These are phyloP conservation scores for Oxygymnocypris stewartii DNA, from an alignment of 2,113 vertebrate species.

Conservation along the genomic window DNA sequence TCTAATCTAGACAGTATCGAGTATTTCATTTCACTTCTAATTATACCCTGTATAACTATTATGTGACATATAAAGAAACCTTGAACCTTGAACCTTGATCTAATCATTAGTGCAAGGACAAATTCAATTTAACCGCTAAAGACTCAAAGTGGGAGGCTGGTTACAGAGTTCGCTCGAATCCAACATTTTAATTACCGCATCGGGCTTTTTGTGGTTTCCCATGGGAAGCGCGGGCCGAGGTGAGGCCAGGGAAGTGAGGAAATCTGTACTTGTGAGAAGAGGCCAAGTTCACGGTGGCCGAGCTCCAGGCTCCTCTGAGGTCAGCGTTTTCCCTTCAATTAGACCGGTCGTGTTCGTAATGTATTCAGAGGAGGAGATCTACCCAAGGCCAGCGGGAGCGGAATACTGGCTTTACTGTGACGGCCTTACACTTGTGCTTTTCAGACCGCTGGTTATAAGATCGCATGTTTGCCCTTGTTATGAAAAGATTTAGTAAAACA, in stretches of 20 bases:
- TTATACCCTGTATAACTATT: too few species aligned
- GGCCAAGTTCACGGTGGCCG: slow-evolving; percentile 29
- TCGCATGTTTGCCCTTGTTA: background rate
- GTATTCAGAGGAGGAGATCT: slow-evolving; percentile 34
- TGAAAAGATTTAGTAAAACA: background rate
- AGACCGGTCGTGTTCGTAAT: slow-evolving; percentile 20
- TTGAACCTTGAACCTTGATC: too few species aligned
- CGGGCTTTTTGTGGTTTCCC: slow-evolving; percentile 20
- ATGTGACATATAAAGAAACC: too few species aligned
- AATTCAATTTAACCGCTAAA: slow-evolving; percentile 40
- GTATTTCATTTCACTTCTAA: too few species aligned
- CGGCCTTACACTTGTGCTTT: background rate
- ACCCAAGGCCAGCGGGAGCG: slow-evolving; percentile 4
- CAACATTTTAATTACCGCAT: slow-evolving; percentile 48
- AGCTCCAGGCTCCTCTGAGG: slow-evolving; percentile 24
- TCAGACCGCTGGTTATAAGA: background rate
- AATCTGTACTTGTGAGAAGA: slow-evolving; percentile 10
- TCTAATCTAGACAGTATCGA: too few species aligned
- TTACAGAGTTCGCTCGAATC: slow-evolving; percentile 14
- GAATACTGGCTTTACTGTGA: background rate
- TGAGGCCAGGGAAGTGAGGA: background rate
- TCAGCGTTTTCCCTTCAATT: slow-evolving; percentile 50
- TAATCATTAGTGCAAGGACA: slow-evolving; percentile 51
- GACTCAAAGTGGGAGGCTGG: slow-evolving; percentile 32
- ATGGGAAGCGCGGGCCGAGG: background rate